These are phyloP conservation scores for Eptesicus fuscus DNA, from an alignment of 2,113 vertebrate species.

Conservation along the genomic window DNA sequence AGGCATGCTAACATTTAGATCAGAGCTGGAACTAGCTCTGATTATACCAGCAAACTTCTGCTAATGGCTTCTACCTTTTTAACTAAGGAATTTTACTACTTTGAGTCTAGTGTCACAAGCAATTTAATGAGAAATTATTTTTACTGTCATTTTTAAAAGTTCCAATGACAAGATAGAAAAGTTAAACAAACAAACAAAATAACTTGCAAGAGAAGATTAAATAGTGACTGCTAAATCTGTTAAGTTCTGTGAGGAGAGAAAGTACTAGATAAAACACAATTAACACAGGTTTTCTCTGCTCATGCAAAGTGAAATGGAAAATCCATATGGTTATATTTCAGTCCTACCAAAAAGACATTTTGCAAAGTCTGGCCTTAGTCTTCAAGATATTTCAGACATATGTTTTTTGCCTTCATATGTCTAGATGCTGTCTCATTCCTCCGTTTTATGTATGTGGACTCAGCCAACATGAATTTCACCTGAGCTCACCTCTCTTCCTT, in stretches of 20 bases:
- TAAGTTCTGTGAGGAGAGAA: not conserved
- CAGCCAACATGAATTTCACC: not conserved
- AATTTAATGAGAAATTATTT: not conserved
- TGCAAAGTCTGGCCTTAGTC: constrained; percentile 22
- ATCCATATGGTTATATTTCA: constrained; percentile 50
- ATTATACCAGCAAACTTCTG: not conserved
- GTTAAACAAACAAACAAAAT: not conserved
- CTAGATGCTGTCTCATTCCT: constrained; percentile 19
- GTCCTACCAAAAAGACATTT: constrained; percentile 29
- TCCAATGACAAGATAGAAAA: not conserved
- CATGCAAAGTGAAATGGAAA: constrained; percentile 33
- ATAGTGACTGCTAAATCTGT: not conserved
- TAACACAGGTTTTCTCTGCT: not conserved
- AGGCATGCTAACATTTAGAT: not conserved
- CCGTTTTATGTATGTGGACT: not conserved
- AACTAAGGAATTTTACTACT: not conserved
- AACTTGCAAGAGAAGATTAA: not conserved
- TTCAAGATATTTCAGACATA: constrained; percentile 42
- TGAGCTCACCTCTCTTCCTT: not conserved
- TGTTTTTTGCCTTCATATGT: constrained; percentile 45
- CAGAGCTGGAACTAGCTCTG: not conserved
- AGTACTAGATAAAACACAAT: not conserved
- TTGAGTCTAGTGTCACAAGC: not conserved
- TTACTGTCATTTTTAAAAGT: not conserved
- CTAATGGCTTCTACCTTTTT: not conserved